A percentile compares a stretch with the other conserved stretches of the same genome.
These are phyloP conservation scores for Rhipidura dahli DNA, from an alignment of 2,113 vertebrate species.

Conservation along the genomic window DNA sequence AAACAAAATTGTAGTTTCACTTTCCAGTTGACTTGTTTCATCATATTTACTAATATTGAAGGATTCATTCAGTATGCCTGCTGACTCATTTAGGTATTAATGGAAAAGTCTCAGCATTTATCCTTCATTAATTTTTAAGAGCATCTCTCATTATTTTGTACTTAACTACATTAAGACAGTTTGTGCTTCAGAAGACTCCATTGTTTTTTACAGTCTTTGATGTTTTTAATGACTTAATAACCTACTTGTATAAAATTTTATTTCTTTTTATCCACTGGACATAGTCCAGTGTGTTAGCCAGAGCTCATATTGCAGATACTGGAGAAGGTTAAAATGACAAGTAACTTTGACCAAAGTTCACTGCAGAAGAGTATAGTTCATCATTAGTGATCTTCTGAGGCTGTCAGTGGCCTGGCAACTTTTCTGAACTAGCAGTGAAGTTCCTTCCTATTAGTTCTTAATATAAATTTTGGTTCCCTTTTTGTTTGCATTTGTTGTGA, in stretches of 20 bases:
- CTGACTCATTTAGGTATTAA: conserved; percentile 6
- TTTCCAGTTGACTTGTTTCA: not conserved
- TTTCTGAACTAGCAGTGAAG: not conserved
- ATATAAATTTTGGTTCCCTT: not conserved
- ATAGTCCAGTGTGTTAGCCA: not conserved
- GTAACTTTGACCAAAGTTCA: not conserved
- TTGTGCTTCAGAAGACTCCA: not conserved
- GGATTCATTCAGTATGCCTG: not conserved
- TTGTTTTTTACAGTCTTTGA: not conserved
- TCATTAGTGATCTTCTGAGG: not conserved
- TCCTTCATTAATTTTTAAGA: conserved; percentile 44
- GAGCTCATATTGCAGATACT: not conserved
- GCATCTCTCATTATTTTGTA: not conserved
- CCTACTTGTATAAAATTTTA: not conserved
- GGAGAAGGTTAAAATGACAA: not conserved
- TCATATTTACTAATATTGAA: not conserved
- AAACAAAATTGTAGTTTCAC: not conserved
- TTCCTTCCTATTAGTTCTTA: not conserved
- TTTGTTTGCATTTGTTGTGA: not conserved
- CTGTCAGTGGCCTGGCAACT: not conserved
- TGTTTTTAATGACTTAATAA: not conserved
- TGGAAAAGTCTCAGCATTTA: not conserved
- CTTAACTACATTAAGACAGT: not conserved
- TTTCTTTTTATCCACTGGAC: not conserved
- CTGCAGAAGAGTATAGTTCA: not conserved